Conservation (phyloP, 2,888 invertebrate species). For the Aricia artaxerxes region DNA sequence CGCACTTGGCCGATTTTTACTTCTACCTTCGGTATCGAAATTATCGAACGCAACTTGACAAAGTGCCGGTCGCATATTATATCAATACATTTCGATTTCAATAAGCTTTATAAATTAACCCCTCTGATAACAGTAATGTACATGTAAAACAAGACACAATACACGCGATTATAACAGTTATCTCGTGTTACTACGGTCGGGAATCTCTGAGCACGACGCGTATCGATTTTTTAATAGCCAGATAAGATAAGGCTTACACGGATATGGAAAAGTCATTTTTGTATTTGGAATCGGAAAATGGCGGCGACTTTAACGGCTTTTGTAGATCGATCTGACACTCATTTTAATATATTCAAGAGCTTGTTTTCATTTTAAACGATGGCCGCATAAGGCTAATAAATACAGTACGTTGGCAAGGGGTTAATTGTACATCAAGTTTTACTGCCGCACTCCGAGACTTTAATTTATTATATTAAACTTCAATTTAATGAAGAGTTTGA, state of each 20-base stretch:
- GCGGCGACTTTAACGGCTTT: constrained; percentile 17
- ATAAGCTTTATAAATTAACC: constrained; percentile 23
- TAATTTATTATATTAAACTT: too few species aligned
- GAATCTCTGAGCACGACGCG: background rate
- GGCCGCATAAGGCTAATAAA: background rate
- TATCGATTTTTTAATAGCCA: constrained; percentile 36
- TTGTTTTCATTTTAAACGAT: background rate
- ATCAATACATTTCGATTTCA: constrained; percentile 22
- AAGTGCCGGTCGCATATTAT: background rate
- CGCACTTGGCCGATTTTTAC: too few species aligned
- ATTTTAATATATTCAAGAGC: background rate
- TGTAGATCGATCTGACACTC: background rate
- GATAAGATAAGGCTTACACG: constrained; percentile 34
- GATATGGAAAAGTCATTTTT: constrained; percentile 27
- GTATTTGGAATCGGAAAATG: constrained; percentile 29
- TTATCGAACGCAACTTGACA: too few species aligned
- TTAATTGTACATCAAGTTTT: too few species aligned
- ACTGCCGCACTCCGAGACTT: too few species aligned
- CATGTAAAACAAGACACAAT: background rate
- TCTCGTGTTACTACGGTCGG: background rate
- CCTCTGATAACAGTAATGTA: constrained; percentile 20
- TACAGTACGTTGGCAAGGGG: too few species aligned
- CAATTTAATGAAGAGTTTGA: too few species aligned
- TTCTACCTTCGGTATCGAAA: too few species aligned
- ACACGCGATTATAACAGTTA: background rate